Evolutionary conservation across 2,113 vertebrate species (phyloP).

Genomic region (Rhombomys opimus): DNA sequence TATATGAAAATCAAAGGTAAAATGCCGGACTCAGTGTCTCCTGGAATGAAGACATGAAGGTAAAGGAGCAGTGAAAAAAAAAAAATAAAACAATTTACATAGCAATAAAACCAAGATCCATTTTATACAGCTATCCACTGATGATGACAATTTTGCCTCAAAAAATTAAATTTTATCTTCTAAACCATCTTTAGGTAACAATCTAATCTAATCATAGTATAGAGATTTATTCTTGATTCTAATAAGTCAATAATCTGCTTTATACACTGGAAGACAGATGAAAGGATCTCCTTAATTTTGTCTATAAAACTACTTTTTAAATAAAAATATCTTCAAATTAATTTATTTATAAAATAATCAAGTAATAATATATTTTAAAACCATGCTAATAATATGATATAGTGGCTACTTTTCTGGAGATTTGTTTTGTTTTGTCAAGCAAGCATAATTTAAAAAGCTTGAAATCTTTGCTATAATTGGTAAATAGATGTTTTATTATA

Average conservation of each 20-base stretch:
- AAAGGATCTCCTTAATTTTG: neutral
- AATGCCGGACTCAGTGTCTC: neutral
- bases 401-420: neutral
- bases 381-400: neutral
- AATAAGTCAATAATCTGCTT: neutral
- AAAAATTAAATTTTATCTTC: neutral
- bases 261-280: neutral
- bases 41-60: neutral
- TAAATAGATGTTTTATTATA: constrained; percentile 20
- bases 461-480: neutral
- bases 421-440: neutral
- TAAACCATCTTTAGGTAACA: neutral
- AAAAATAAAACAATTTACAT: neutral
- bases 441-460: neutral
- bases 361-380: neutral
- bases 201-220: neutral
- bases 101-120: neutral
- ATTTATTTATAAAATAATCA: neutral
- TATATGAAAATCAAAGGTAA: neutral
- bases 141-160: neutral
- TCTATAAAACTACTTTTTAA: neutral
- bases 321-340: neutral
- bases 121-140: neutral
- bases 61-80: neutral
- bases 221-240: neutral